Evolutionary conservation across 2,113 vertebrate species (phyloP).

Genomic region (Misgurnus mizolepis): DNA sequence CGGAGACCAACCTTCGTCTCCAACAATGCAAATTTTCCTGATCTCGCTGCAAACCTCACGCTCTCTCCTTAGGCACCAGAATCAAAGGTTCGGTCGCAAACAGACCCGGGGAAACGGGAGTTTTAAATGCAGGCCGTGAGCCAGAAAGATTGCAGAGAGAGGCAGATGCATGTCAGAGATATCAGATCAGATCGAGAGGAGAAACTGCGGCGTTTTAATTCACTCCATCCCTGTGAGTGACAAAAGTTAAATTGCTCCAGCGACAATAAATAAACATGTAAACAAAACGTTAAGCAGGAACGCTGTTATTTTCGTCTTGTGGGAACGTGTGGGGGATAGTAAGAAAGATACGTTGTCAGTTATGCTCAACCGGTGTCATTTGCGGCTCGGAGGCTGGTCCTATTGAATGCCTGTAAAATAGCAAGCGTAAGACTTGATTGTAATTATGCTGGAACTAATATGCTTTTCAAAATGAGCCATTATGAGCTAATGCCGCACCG

Average conservation of each 20-base stretch:
- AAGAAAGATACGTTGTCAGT: constrained; percentile 71
- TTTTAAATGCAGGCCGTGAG: constrained; percentile 78
- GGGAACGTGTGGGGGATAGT: constrained; percentile 54
- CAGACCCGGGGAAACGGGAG: constrained; percentile 69
- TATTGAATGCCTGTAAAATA: constrained; percentile 75
- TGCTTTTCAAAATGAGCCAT: constrained; percentile 83
- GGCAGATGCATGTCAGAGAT: constrained; percentile 83
- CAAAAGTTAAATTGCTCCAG: constrained; percentile 78
- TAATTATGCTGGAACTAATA: constrained; percentile 85
- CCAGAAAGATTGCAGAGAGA: constrained; percentile 72
- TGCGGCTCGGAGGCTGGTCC: constrained; percentile 73
- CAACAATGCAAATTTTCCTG: constrained; percentile 75
- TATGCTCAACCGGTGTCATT: constrained; percentile 79
- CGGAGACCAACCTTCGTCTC: constrained; percentile 60
- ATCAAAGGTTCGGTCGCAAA: constrained; percentile 72
- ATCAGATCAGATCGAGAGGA: constrained; percentile 77
- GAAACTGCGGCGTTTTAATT: constrained; percentile 72
- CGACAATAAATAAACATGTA: constrained; percentile 76
- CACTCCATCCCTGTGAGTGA: constrained; percentile 62
- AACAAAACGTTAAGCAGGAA: constrained; percentile 69
- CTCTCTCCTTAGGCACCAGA: constrained; percentile 49
- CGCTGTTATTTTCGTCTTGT: constrained; percentile 77
- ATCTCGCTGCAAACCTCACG: constrained; percentile 56
- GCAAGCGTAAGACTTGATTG: constrained; percentile 76
- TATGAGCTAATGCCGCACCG: constrained; percentile 80